Evolutionary conservation across 2,888 invertebrate species (phyloP).

Genomic region (Eilema caniola): DNA sequence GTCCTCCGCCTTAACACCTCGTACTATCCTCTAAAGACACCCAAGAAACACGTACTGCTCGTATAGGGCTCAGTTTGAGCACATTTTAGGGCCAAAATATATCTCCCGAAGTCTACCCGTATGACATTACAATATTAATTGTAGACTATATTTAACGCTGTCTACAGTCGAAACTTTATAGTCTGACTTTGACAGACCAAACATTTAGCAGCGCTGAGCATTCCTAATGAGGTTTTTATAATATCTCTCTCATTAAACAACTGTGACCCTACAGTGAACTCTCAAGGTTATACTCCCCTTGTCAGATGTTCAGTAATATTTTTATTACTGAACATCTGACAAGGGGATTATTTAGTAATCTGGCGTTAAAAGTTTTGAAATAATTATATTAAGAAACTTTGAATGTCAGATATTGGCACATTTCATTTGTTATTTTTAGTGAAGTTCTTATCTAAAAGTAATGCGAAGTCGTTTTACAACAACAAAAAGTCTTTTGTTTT

Average conservation of each 20-base stretch:
- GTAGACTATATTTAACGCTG: neutral
- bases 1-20: too few relatives aligned
- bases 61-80: too few relatives aligned
- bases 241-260: slow-evolving; percentile 17
- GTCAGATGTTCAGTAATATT: neutral
- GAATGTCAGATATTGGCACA: neutral
- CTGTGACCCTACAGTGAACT: slow-evolving; percentile 15
- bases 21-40: too few relatives aligned
- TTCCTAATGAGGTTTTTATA: slow-evolving; percentile 15
- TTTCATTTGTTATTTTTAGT: neutral
- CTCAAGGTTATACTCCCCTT: slow-evolving; percentile 8
- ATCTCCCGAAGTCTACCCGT: too few relatives aligned
- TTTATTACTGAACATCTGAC: neutral
- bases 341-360: neutral
- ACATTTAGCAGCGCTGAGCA: slow-evolving; percentile 9
- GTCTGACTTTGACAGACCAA: slow-evolving; percentile 7
- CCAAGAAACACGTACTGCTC: too few relatives aligned
- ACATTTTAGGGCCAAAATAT: too few relatives aligned
- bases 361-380: neutral
- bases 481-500: too few relatives aligned
- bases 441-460: neutral
- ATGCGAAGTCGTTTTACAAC: too few relatives aligned
- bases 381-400: neutral
- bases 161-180: slow-evolving; percentile 5
- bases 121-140: neutral